These are phyloP conservation scores for Limnephilus rhombicus DNA, from an alignment of 2,888 invertebrate species.

Conservation along the genomic window DNA sequence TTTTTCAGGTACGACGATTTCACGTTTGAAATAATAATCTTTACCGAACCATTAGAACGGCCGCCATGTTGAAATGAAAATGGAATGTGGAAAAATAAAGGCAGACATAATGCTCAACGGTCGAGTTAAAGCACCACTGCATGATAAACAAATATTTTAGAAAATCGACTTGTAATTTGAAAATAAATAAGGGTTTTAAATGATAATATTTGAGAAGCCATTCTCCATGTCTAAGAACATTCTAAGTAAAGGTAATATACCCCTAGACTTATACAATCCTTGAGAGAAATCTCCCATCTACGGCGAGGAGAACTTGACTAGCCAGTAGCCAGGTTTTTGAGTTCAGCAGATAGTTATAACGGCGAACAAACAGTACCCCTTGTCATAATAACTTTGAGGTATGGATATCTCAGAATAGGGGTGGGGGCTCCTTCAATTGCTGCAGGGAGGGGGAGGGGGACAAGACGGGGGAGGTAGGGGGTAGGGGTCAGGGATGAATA, in stretches of 20 bases:
- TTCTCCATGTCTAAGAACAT: neutral
- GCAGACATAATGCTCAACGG: no score
- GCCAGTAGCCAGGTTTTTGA: slow-evolving; percentile 62
- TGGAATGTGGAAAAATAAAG: no score
- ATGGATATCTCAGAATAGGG: slow-evolving; percentile 63
- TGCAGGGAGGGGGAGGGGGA: slow-evolving; percentile 28
- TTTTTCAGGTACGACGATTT: no score
- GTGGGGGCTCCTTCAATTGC: slow-evolving; percentile 47
- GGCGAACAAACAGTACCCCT: slow-evolving; percentile 63
- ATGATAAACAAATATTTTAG: neutral
- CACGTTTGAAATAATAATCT: no score
- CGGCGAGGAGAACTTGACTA: slow-evolving; percentile 59
- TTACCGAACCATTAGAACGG: no score
- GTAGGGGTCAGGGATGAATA: slow-evolving; percentile 39
- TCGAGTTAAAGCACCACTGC: no score
- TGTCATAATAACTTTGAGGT: slow-evolving; percentile 66
- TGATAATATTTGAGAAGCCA: neutral
- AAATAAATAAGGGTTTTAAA: neutral
- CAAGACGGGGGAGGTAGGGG: slow-evolving; percentile 31
- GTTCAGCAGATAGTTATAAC: slow-evolving; percentile 64
- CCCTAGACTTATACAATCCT: slow-evolving; percentile 38
- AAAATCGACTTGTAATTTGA: neutral
- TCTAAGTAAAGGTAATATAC: neutral
- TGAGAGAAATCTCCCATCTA: slow-evolving; percentile 56
- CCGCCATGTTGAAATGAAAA: no score